Evolutionary conservation across 2,888 invertebrate genomes (phyloP), one percentile per base, ranked within the genome.

Genomic region (Coremacera marginata): DNA sequence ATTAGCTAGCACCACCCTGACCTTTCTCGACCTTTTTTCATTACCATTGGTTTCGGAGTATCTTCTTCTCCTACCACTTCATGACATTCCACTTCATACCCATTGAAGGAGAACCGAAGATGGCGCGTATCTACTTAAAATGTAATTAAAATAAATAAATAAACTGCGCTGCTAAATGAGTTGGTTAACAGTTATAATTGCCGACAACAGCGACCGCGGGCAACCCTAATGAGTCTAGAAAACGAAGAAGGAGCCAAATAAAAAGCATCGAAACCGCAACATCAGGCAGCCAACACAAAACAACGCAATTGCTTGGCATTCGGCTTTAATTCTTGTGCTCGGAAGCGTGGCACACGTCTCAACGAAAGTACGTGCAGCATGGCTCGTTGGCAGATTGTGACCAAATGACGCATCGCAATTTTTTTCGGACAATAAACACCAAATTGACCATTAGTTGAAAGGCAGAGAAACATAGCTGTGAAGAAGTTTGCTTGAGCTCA

Each of bases 101-200:
- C 1, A 22, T 27, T 16, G 31, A 67, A 49, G n/a, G 2, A 49
- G 22, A 67, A 44, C 34, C 22, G 14, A 44, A 44, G 44, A 44
- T 44, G 44, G 44, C 16, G n/a, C 25, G 16, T n/a, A 70, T n/a
- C n/a, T 70, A 52, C 51, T 70, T 70, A 52, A 70, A 70, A 51
- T 70, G 51, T 52, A 70, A 70, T 70, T 70, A 70, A 70, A 70
- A 51, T 70, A 70, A 70, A 70, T 70, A 70, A 70, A 70, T 70
- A 51, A 70, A 70, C 51, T 51, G 52, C 52, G 19, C 70, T 51
- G n/a, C 51, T 22, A 27, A 70, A 27, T 70, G 70, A 51, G 70
- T 70, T 70, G 70, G 70, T 70, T 70, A 70, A 70, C 70, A 25
- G 51, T 49, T 70, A 70, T 52, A 70, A 52, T 70, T 52, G 52